A percentile compares a stretch with the other conserved stretches of the same genome.
phyloP scores from a whole-genome alignment of 92 coral and sea anemone species.

The Meandrina meandrites region DNA sequence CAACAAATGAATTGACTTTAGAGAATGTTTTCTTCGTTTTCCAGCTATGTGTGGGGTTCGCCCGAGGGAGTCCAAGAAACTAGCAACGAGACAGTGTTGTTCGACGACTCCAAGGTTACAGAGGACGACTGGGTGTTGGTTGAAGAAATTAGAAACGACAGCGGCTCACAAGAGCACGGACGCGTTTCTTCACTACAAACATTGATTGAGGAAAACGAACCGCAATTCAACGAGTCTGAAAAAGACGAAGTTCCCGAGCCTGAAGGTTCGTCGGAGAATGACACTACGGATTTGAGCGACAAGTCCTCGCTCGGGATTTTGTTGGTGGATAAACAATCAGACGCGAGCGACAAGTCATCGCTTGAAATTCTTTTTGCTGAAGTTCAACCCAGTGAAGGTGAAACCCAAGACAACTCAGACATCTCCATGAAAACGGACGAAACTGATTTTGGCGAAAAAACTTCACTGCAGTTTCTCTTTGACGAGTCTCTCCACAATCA shows the following conservation, averaged over 20 bases:
- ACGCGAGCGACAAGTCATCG: constrained; percentile 38
- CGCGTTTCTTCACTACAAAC: constrained; percentile 14
- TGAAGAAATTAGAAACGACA: constrained; percentile 43
- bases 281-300: constrained; percentile 9
- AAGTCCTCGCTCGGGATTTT: constrained; percentile 18
- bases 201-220: constrained; percentile 31
- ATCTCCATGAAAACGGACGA: constrained; percentile 50
- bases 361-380: constrained; percentile 41
- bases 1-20: neutral
- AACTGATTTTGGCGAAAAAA: constrained; percentile 32
- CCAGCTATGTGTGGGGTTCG: constrained; percentile 76
- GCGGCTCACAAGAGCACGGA: constrained; percentile 3
- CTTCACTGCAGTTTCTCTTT: constrained; percentile 53
- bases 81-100: constrained; percentile 4
- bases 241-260: neutral
- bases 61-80: constrained; percentile 28
- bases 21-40: constrained; percentile 64
- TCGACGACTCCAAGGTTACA: constrained; percentile 74
- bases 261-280: constrained; percentile 11
- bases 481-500: constrained; percentile 42
- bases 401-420: constrained; percentile 29
- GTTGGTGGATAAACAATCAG: constrained; percentile 21
- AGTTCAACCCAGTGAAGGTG: constrained; percentile 21
- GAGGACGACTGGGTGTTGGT: constrained; percentile 96
- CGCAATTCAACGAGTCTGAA: neutral